Evolutionary conservation across 2,113 vertebrate species (phyloP), one percentile per base, ranked within the genome.

Genomic region (Scolopax mira): DNA sequence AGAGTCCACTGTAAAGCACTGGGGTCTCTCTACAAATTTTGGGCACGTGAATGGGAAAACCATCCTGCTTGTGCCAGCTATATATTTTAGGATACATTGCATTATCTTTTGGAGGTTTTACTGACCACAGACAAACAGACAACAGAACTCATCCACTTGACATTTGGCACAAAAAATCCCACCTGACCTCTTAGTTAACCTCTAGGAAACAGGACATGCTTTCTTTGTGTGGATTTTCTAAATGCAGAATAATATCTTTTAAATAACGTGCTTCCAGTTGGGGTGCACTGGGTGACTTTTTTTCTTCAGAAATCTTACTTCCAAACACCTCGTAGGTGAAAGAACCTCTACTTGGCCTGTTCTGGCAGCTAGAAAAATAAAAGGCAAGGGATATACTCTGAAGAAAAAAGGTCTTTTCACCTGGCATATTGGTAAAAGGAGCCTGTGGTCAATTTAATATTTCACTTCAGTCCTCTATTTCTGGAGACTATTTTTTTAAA

Each of bases 301-400:
- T 55, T 93, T 81, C n/a, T 91, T 84, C 65, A 84, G 55, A 87
- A 89, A 49, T 71, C 10, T 67, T 80, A 15, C 19, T 51, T 89
- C 17, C 21, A 70, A 58, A 27, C 15, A 23, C 10, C 9, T 21
- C 13, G 11, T 13, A 79, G 33, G 35, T 44, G 3, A 79, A 73
- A 35, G 13, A 70, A 44, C 6, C 10, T 42, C 11, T n/a, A 16
- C 14, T 31, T 75, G 25, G 22, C 3, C 33, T 60, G 18, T 42
- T 30, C 7, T 41, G n/a, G 6, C 19, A 57, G 7, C 3, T 64
- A 51, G 25, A 37, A 67, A 71, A 78, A 44, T 6, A 67, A 61
- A 69, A 71, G 3, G 1, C 3, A 52, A 60, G 3, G 9, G 13
- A 54, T 2, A 28, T 1, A 28, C 1, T 49, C 6, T 6, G 16